These are phyloP conservation scores for Todiramphus saurophagus DNA, from an alignment of 2,113 vertebrate species.

Conservation along the genomic window DNA sequence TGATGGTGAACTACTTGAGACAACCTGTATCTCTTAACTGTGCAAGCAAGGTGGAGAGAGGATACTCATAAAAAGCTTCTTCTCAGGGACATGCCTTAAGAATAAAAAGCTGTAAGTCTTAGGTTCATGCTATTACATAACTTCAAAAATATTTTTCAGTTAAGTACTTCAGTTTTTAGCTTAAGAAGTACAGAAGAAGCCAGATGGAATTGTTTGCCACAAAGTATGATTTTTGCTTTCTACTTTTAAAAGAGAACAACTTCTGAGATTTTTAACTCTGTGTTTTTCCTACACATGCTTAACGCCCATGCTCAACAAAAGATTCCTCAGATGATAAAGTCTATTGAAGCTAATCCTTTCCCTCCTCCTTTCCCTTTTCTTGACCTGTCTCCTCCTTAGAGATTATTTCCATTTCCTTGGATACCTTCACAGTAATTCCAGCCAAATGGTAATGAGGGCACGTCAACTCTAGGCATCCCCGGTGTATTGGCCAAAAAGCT, in stretches of 20 bases:
- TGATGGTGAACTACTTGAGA: not conserved
- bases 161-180: not conserved
- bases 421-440: slow-evolving; percentile 11
- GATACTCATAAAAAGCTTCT: not conserved
- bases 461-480: not conserved
- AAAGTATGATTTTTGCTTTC: not conserved
- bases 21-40: not conserved
- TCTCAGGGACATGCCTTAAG: not conserved
- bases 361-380: not conserved
- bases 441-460: not conserved
- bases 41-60: not conserved
- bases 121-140: not conserved
- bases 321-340: not conserved
- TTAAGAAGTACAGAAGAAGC: not conserved
- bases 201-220: not conserved
- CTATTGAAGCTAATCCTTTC: not conserved
- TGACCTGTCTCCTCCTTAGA: not conserved
- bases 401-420: slow-evolving; percentile 40
- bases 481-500: not conserved
- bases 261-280: not conserved
- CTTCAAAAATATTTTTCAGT: not conserved
- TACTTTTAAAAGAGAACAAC: not conserved
- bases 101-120: not conserved
- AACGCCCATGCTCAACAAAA: not conserved
- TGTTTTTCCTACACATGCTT: not conserved